These are phyloP conservation scores for Syngnathus scovelli DNA, from an alignment of 2,113 vertebrate genomes.

Conservation along the genomic window DNA sequence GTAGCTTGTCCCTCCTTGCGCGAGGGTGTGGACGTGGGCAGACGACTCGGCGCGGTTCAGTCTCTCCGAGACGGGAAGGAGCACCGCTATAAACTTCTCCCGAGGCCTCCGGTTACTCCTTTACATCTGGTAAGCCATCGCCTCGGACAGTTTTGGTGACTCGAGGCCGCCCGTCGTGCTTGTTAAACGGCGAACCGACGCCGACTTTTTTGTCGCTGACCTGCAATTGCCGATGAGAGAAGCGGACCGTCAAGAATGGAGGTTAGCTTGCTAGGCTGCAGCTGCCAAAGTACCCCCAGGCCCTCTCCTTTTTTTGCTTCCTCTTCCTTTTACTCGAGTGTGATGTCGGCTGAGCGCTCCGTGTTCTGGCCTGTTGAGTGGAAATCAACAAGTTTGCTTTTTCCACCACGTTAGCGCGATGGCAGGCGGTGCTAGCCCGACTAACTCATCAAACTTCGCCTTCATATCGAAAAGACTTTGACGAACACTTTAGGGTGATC, in stretches of 20 bases:
- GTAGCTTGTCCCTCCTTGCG: conserved; percentile 11
- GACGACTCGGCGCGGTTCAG: neutral
- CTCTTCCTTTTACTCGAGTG: neutral
- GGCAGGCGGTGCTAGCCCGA: conserved; percentile 1
- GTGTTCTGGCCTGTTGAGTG: neutral
- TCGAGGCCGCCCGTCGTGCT: fast-evolving
- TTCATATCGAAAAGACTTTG: neutral
- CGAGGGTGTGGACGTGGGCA: conserved; percentile 64
- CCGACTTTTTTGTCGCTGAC: neutral
- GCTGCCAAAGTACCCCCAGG: neutral
- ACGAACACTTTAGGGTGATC: neutral
- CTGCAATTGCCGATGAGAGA: neutral
- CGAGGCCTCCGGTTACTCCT: neutral
- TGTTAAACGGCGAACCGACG: neutral
- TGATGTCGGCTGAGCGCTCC: neutral
- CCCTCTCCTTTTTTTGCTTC: neutral
- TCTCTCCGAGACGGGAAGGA: neutral
- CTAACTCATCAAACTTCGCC: neutral
- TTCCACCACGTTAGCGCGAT: neutral
- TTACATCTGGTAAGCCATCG: conserved; percentile 34
- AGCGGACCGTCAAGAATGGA: neutral
- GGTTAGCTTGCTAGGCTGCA: conserved; percentile 7
- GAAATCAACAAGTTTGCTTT: neutral
- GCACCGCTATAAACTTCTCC: conserved; percentile 8
- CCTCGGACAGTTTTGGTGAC: neutral